Conservation (phyloP, 2,888 invertebrate species). For the Mimumesa dahlbomi region DNA sequence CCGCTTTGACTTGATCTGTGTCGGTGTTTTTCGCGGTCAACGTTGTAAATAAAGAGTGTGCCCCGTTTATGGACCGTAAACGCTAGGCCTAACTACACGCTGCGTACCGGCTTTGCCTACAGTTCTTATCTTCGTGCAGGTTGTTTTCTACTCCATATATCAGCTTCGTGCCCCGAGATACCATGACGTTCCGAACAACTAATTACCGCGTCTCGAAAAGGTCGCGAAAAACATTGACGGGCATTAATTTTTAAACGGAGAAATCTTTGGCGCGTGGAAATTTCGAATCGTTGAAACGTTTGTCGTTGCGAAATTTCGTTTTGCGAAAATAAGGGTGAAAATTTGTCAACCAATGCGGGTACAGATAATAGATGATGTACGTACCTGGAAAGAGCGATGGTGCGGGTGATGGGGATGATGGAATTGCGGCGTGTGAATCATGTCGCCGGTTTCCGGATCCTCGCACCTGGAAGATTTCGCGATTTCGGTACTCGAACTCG, state of each 20-base stretch:
- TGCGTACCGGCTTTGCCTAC: constrained; percentile 14
- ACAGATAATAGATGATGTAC: constrained; percentile 58
- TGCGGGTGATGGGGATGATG: constrained; percentile 83
- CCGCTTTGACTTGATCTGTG: constrained; percentile 25
- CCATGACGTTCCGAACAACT: constrained; percentile 17
- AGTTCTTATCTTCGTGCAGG: constrained; percentile 56
- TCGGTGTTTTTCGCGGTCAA: constrained; percentile 43
- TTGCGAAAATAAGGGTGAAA: too few relatives aligned
- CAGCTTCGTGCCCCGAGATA: constrained; percentile 44
- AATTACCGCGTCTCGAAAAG: background rate
- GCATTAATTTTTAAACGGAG: constrained; percentile 13
- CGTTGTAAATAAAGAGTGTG: constrained; percentile 75
- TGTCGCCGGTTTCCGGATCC: constrained; percentile 82
- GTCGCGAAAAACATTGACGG: background rate
- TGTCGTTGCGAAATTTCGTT: background rate
- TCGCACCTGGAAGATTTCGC: constrained; percentile 77
- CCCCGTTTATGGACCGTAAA: constrained; percentile 77
- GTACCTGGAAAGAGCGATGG: constrained; percentile 88
- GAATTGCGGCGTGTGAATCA: constrained; percentile 85
- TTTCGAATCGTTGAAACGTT: too few relatives aligned
- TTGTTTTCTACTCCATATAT: constrained; percentile 73
- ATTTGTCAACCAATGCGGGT: too few relatives aligned
- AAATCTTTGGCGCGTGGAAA: background rate
- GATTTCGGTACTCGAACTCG: constrained; percentile 70
- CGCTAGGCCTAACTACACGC: constrained; percentile 68